phyloP scores from a whole-genome alignment of 2,113 vertebrate genomes.

The Paedocypris sp. region DNA sequence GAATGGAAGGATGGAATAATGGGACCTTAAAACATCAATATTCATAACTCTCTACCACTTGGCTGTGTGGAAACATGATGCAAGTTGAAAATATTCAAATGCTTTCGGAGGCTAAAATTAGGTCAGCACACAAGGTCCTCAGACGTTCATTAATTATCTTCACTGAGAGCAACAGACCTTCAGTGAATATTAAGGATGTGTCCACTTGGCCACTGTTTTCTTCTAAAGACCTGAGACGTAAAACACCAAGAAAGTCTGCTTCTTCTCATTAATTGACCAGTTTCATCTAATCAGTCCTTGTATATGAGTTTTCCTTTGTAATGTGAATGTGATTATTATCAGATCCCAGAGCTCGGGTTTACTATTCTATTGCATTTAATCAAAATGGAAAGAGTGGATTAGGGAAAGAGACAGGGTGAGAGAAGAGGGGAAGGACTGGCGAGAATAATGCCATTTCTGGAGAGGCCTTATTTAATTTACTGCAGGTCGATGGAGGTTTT shows the following conservation, averaged over 20 bases:
- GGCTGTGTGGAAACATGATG: not conserved
- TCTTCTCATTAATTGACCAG: constrained; percentile 21
- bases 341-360: constrained; percentile 46
- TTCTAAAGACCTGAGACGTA: not conserved
- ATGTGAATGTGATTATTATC: constrained; percentile 46
- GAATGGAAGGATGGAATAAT: too few relatives aligned
- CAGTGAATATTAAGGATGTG: constrained; percentile 1
- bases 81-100: not conserved
- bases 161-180: constrained; percentile 2
- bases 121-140: constrained; percentile 1
- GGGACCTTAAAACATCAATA: not conserved
- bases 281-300: constrained; percentile 22
- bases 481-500: constrained; percentile 67
- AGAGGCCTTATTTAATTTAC: constrained; percentile 69
- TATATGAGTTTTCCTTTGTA: constrained; percentile 2
- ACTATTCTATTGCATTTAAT: constrained; percentile 56
- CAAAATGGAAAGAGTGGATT: constrained; percentile 40
- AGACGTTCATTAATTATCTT: not conserved
- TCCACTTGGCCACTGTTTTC: constrained; percentile 5
- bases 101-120: not conserved
- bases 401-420: constrained; percentile 42
- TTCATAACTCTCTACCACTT: not conserved
- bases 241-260: constrained; percentile 5
- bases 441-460: constrained; percentile 65
- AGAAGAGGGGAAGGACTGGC: constrained; percentile 45